Evolutionary conservation across 1,140 invertebrate species (phyloP), one percentile per base, ranked within the genome.

Genomic region (Antheraea mylitta): DNA sequence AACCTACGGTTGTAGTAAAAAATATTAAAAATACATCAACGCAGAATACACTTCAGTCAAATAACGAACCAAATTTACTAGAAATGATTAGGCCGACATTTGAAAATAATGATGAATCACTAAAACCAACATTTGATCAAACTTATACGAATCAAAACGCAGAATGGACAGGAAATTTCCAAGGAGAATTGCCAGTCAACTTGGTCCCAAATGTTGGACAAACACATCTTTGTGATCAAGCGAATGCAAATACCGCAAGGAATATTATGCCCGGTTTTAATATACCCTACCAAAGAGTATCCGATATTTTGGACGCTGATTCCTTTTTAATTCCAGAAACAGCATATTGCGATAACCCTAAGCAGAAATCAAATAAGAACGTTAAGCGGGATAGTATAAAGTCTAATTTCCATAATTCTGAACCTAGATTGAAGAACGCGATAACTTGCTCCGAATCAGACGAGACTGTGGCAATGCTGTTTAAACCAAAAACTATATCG

Each of bases 281-380:
- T 62, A 74, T 78, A n/a, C 76, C 76, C 10, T 78, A 70, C 66
- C 70, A 73, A 10, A 70, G 9, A 69, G 72, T 73, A 38, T 71
- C 74, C 7, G 76, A 78, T 58, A 69, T 78, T 36, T 60, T 78
- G 42, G 68, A 74, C 9, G 71, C 70, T 18, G 10, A 58, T 53
- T 30, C 61, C n/a, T 30, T 13, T 65, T 6, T 68, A 8, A 16
- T 68, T 19, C 68, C 45, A 53, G 45, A 53, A n/a, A 6, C 45
- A 16, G 16, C 16, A 13, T 53, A 53, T 16, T 53, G 16, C 16
- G 45, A 53, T n/a, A n/a, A 53, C 16, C 5, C 16, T 11, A 53
- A 53, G 4, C 5, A 1, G 16, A 16, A n/a, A 53, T 53, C 45
- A 16, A 16, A 53, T 53, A n/a, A 9, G 13, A 13, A 13, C 0